Evolutionary conservation across 1,140 invertebrate genomes (phyloP).

Genomic region (Anoplophora glabripennis): DNA sequence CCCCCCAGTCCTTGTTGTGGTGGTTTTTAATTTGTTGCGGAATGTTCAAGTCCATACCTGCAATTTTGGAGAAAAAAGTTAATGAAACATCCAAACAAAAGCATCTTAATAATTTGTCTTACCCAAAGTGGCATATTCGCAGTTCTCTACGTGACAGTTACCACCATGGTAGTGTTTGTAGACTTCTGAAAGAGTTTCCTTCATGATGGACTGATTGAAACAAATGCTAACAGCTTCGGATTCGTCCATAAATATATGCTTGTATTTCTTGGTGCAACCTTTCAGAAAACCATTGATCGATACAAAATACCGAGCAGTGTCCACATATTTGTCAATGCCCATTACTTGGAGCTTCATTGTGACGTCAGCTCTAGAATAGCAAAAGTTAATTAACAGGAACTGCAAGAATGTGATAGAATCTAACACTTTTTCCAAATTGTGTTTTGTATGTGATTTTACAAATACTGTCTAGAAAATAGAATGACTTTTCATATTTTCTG

Average conservation of each 20-base stretch:
- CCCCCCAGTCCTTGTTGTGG: conserved; percentile 33
- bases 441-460: no score
- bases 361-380: conserved; percentile 37
- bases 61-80: not conserved
- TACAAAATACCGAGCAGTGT: conserved; percentile 44
- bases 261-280: conserved; percentile 39
- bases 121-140: conserved; percentile 14
- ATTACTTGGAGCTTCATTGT: conserved; percentile 41
- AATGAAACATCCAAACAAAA: no score
- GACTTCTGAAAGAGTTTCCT: conserved; percentile 37
- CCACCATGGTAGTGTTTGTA: conserved; percentile 36
- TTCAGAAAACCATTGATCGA: conserved; percentile 39
- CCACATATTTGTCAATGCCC: conserved; percentile 42
- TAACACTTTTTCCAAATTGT: no score
- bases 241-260: conserved; percentile 49
- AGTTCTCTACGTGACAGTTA: conserved; percentile 27
- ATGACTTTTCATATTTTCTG: no score
- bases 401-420: no score
- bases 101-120: conserved; percentile 11
- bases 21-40: conserved; percentile 16
- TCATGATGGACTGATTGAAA: conserved; percentile 41
- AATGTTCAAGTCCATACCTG: not conserved
- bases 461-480: no score
- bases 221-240: conserved; percentile 46
- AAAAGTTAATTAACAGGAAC: no score